These are phyloP conservation scores for Morpho achilles DNA, from an alignment of 2,888 invertebrate genomes.

Conservation along the genomic window DNA sequence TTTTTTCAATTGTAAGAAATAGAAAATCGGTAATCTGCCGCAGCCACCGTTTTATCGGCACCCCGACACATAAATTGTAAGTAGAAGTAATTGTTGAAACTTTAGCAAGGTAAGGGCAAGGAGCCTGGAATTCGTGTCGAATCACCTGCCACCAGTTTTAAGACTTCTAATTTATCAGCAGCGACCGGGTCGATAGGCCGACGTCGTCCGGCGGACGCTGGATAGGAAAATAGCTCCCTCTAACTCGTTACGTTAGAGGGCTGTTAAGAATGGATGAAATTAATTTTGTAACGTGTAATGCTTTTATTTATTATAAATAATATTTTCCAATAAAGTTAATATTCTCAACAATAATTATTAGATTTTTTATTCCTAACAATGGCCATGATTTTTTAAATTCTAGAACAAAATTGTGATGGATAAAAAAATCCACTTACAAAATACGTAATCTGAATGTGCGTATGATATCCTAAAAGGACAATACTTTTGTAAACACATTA, in stretches of 20 bases:
- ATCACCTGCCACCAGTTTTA: constrained; percentile 82
- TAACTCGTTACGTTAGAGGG: constrained; percentile 49
- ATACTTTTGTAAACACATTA: too few relatives aligned
- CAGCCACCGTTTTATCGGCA: constrained; percentile 65
- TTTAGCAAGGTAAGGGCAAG: constrained; percentile 61
- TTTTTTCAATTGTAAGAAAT: constrained; percentile 31
- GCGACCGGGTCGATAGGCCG: constrained; percentile 50
- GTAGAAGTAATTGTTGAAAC: constrained; percentile 75
- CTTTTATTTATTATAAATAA: too few relatives aligned
- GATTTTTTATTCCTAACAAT: too few relatives aligned
- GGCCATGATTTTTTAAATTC: too few relatives aligned
- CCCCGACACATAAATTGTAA: constrained; percentile 69
- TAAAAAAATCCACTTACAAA: too few relatives aligned
- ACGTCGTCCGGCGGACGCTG: constrained; percentile 41
- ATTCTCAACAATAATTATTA: too few relatives aligned
- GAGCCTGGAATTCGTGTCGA: constrained; percentile 66
- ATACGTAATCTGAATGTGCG: too few relatives aligned
- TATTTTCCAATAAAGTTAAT: too few relatives aligned
- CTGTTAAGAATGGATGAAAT: constrained; percentile 24
- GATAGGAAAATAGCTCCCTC: constrained; percentile 52
- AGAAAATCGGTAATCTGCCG: constrained; percentile 51
- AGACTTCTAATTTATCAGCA: constrained; percentile 82
- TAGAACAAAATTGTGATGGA: too few relatives aligned
- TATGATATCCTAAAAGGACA: too few relatives aligned
- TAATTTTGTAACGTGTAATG: too few relatives aligned